A percentile compares a stretch with the other conserved stretches of the same genome.
Evolutionary conservation across 2,888 invertebrate species (phyloP).

Genomic region (Odontothrips loti): DNA sequence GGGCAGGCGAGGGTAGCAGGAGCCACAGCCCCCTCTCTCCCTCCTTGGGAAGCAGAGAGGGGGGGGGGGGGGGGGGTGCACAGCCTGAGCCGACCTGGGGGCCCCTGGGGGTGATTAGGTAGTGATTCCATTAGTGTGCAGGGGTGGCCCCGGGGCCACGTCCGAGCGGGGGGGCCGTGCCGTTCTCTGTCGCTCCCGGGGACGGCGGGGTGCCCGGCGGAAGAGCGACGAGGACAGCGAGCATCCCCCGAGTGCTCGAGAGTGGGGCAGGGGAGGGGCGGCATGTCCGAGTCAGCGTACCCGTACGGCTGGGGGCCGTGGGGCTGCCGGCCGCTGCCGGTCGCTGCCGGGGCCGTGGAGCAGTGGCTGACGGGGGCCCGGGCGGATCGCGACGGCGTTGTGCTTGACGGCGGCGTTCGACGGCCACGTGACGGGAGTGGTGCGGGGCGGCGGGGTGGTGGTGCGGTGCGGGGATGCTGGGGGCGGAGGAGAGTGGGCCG

Average conservation of each 20-base stretch:
- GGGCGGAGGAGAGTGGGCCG: not conserved
- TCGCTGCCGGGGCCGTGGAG: not conserved
- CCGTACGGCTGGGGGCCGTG: too few relatives aligned
- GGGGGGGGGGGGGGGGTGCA: not conserved
- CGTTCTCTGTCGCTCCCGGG: too few relatives aligned
- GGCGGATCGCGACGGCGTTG: not conserved
- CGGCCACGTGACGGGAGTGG: not conserved
- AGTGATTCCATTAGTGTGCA: conserved; percentile 19
- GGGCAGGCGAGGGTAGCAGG: not conserved
- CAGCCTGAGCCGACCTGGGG: conserved; percentile 17
- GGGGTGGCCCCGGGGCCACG: not conserved
- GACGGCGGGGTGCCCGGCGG: too few relatives aligned
- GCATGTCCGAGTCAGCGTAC: too few relatives aligned
- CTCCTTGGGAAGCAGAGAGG: not conserved
- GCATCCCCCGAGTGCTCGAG: not conserved
- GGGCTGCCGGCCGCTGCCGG: not conserved
- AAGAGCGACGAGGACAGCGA: too few relatives aligned
- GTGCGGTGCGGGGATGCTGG: not conserved
- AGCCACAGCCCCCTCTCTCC: not conserved
- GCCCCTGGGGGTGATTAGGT: conserved; percentile 21
- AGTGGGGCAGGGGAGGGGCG: not conserved
- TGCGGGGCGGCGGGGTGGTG: not conserved
- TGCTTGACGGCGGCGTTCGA: not conserved
- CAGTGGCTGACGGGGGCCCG: not conserved
- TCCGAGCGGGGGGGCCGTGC: too few relatives aligned